Conservation (phyloP, 2,888 invertebrate species). For the Bruchidius siliquastri region DNA sequence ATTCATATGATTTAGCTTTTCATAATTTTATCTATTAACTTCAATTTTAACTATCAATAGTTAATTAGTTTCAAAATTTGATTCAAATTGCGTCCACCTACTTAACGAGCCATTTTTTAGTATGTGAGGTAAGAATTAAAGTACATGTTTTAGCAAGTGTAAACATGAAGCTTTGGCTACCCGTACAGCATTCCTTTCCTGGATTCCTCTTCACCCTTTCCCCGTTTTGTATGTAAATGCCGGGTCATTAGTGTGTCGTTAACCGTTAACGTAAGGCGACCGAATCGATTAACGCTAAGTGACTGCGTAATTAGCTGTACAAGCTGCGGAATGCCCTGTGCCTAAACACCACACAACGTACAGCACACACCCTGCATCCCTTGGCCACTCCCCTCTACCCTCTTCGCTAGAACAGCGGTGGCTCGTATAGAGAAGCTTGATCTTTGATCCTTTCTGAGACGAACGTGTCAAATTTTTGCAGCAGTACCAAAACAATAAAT, state of each 20-base stretch:
- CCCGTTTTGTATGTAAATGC: slow-evolving; percentile 46
- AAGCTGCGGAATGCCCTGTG: slow-evolving; percentile 30
- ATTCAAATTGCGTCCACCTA: too few species aligned
- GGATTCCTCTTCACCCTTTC: slow-evolving; percentile 19
- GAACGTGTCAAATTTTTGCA: too few species aligned
- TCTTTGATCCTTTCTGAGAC: too few species aligned
- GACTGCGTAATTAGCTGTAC: slow-evolving; percentile 52
- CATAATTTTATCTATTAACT: too few species aligned
- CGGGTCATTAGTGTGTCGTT: slow-evolving; percentile 51
- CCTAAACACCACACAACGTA: slow-evolving; percentile 10
- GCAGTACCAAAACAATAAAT: too few species aligned
- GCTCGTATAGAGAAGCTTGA: neutral
- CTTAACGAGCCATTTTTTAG: too few species aligned
- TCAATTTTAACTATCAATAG: too few species aligned
- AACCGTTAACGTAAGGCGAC: slow-evolving; percentile 51
- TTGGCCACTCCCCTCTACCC: neutral
- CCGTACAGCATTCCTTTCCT: neutral
- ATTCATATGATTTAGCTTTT: too few species aligned
- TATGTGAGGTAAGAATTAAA: too few species aligned
- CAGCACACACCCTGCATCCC: slow-evolving; percentile 4
- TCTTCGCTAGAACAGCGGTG: neutral
- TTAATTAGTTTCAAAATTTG: too few species aligned
- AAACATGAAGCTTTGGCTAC: neutral
- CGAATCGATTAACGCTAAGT: slow-evolving; percentile 52
- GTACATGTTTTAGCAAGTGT: neutral